A percentile compares a stretch with the other conserved stretches of the same genome.
Evolutionary conservation across 2,113 vertebrate genomes (phyloP).

Genomic region (cattle (Bos taurus)): DNA sequence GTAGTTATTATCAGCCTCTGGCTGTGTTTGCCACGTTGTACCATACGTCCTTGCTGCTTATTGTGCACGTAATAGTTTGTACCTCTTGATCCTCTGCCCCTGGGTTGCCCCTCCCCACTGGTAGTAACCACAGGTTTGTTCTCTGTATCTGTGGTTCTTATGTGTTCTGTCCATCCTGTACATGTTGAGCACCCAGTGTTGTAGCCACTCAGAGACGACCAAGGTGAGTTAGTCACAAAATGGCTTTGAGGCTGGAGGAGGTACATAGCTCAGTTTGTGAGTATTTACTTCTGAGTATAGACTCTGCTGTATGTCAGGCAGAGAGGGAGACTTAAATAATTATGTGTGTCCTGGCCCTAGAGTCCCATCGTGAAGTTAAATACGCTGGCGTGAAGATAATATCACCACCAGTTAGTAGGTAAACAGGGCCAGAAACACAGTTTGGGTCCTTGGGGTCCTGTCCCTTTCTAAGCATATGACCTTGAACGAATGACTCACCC

Average conservation of each 20-base stretch:
- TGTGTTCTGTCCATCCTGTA: not conserved
- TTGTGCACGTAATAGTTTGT: not conserved
- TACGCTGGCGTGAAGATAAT: accelerated
- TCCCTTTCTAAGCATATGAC: not conserved
- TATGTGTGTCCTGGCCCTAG: not conserved
- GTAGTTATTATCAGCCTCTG: not conserved
- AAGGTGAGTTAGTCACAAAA: not conserved
- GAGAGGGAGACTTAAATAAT: not conserved
- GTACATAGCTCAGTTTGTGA: not conserved
- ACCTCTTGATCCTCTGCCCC: not conserved
- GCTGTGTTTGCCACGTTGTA: not conserved
- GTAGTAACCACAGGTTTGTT: not conserved
- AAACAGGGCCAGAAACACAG: not conserved
- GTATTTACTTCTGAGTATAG: not conserved
- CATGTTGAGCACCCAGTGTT: not conserved
- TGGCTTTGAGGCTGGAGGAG: not conserved
- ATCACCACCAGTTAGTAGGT: not conserved
- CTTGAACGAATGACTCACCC: not conserved
- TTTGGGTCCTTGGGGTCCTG: not conserved
- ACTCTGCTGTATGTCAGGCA: not conserved
- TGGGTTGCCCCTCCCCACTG: not conserved
- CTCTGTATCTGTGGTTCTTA: not conserved
- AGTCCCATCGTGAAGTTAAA: not conserved
- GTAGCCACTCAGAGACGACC: not conserved
- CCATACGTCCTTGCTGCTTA: not conserved